Evolutionary conservation across 2,888 invertebrate species (phyloP), one percentile per base, ranked within the genome.

Genomic region (Eueremaeus valkanovi): DNA sequence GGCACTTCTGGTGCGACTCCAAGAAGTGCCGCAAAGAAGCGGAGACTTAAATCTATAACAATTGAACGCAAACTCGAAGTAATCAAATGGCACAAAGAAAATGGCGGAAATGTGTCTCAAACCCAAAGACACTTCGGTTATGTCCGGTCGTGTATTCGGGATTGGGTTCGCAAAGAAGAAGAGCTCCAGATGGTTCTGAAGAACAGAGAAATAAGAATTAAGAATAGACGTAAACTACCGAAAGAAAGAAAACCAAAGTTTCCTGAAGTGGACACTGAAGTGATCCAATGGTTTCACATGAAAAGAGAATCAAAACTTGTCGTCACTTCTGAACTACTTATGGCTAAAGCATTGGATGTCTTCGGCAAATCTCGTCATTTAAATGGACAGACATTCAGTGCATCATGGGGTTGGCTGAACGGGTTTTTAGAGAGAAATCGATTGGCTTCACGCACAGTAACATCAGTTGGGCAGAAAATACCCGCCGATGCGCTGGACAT

Each of bases 381-480:
- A n/a, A n/a, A n/a, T n/a, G 16, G 6, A 6, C 11, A 3, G 16
- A 16, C 11, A 1, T 74, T 74, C 33, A 66, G 27, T 0, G 74
- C 74, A 9, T 68, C 68, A 1, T 45, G 27, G 29, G 74, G 74
- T 1, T 74, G 66, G 66, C 2, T 66, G 0, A 0, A 24, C 2
- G 21, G 68, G 3, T 74, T 66, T 31, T 0, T 6, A 6, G 5
- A 63, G 9, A 42, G 74, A 21, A 9, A 45, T 45, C 27, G 27
- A 24, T 11, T 74, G 5, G 3, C 45, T 0, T 18, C 31, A 0
- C 42, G 68, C 49, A 13, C 16, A 2, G 21, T 31, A 1, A 74
- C 68, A 27, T 21, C 5, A 2, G 33, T 66, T 42, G 74, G 74
- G 27, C 74, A 66, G 29, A 63, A 66, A 11, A 66, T 66, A 2